Base-by-base conservation (phyloP, 2,113 vertebrate genomes). In the Isichthys henryi region DNA sequence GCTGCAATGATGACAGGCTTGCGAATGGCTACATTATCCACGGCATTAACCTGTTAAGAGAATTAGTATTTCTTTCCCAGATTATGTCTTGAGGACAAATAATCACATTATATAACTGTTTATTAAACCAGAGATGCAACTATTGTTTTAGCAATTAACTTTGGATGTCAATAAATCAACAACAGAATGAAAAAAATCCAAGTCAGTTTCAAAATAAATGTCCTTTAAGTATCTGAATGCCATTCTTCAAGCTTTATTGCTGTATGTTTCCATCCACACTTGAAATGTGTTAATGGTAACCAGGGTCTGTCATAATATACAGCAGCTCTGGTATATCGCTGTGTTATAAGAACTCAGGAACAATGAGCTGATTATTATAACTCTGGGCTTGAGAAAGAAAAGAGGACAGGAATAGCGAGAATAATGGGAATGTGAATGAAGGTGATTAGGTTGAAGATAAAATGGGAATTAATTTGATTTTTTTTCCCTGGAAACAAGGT, bases 381-480 rank as follows among this genome's bases (percentile, higher is more conserved):
- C 88, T 84, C 21, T 21, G 45, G 88, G 50, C 77, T 13, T 46
- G 77, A 43, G 53, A 62, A 83, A 49, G 52, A 43, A 82, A 70
- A 56, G 52, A 87, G 50, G 85, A 87, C 49, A 27, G 50, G 21
- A 56, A 53, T 82, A 84, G 49, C 21, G 5, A 53, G 85, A 88
- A 85, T 84, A 52, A 89, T 83, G 50, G 88, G 74, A 56, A 56
- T 56, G 52, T 46, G 77, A 89, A 89, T 62, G 88, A 89, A 62
- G 77, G 88, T 46, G 88, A 89, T 84, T 83, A 84, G 88, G 77
- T 8, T 23, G 52, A 84, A 70, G 88, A 89, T 89, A 48, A 89
- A 89, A 84, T 62, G 53, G 43, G 88, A 85, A 89, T 89, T 89
- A 46, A 89, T 89, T 62, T 89, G 88, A 39, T 83, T 85, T 89